Evolutionary conservation across 2,113 vertebrate species (phyloP).

Genomic region (Lophius piscatorius): DNA sequence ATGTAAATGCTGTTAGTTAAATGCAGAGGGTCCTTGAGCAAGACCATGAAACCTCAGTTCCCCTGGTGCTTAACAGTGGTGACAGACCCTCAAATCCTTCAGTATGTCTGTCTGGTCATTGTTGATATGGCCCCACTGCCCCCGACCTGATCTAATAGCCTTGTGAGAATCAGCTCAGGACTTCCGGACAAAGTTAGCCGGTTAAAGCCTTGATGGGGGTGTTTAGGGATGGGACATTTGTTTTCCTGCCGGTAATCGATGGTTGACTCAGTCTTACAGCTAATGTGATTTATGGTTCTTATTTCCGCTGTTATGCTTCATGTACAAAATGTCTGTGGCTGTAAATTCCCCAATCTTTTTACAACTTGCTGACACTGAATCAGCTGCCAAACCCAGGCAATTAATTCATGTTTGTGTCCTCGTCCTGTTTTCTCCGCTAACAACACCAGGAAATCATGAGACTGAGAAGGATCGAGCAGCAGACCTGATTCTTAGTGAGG

Average conservation of each 20-base stretch:
- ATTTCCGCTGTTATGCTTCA: slow-evolving; percentile 82
- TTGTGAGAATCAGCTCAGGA: slow-evolving; percentile 46
- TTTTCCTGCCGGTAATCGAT: slow-evolving; percentile 80
- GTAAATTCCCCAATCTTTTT: slow-evolving; percentile 75
- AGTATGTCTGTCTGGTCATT: not conserved
- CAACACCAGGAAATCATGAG: slow-evolving; percentile 59
- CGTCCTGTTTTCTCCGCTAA: not conserved
- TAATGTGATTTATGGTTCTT: slow-evolving; percentile 83
- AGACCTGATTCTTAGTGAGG: slow-evolving; percentile 18
- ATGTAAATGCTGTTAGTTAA: slow-evolving; percentile 56
- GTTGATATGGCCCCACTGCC: not conserved
- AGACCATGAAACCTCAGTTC: too few species aligned
- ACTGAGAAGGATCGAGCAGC: slow-evolving; percentile 19
- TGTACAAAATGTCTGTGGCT: slow-evolving; percentile 81
- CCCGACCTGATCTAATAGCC: slow-evolving; percentile 32
- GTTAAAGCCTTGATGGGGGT: slow-evolving; percentile 66
- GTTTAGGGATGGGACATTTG: slow-evolving; percentile 77
- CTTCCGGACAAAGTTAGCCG: slow-evolving; percentile 53
- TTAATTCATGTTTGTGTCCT: slow-evolving; percentile 66
- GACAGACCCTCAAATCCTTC: slow-evolving; percentile 22
- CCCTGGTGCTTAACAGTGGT: too few species aligned
- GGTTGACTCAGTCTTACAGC: slow-evolving; percentile 74
- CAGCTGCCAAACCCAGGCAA: slow-evolving; percentile 59
- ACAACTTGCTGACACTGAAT: slow-evolving; percentile 74
- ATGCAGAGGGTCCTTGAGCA: too few species aligned